Evolutionary conservation across 53 echinoderm and acorn worm genomes (phyloP).

Genomic region (Stichopus horrens): DNA sequence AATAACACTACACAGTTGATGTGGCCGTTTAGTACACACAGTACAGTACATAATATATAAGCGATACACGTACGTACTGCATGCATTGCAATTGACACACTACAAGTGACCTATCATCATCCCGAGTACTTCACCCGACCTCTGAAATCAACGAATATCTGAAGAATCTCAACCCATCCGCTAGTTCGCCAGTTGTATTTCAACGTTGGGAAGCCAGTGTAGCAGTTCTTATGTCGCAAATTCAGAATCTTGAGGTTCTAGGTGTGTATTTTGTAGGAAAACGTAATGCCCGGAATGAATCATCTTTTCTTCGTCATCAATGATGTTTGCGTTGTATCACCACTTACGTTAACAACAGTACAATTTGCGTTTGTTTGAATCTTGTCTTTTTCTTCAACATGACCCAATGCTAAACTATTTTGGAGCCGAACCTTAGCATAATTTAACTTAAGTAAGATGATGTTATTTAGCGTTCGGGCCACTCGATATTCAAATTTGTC

Average conservation of each 20-base stretch:
- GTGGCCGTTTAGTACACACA: background rate
- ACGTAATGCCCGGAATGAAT: background rate
- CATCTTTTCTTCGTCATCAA: background rate
- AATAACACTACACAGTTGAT: too few relatives aligned
- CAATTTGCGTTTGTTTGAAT: too few relatives aligned
- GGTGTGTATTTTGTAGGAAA: conserved; percentile 21
- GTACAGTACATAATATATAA: background rate
- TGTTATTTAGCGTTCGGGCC: too few relatives aligned
- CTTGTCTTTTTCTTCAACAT: too few relatives aligned
- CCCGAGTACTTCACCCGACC: background rate
- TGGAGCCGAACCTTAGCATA: too few relatives aligned
- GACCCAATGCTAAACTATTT: too few relatives aligned
- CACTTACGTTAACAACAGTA: too few relatives aligned
- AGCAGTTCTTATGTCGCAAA: conserved; percentile 39
- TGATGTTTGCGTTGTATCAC: background rate
- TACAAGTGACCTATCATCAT: background rate
- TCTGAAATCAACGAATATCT: conserved; percentile 5
- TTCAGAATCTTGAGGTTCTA: conserved; percentile 28
- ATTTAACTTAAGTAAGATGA: too few relatives aligned
- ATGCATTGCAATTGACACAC: background rate
- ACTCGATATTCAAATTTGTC: too few relatives aligned
- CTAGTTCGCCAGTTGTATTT: conserved; percentile 20
- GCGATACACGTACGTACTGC: background rate
- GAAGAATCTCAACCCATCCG: conserved; percentile 10
- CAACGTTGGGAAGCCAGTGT: conserved; percentile 23